Base-by-base conservation (phyloP, 2,113 vertebrate genomes). In the Paramormyrops kingsleyae region DNA sequence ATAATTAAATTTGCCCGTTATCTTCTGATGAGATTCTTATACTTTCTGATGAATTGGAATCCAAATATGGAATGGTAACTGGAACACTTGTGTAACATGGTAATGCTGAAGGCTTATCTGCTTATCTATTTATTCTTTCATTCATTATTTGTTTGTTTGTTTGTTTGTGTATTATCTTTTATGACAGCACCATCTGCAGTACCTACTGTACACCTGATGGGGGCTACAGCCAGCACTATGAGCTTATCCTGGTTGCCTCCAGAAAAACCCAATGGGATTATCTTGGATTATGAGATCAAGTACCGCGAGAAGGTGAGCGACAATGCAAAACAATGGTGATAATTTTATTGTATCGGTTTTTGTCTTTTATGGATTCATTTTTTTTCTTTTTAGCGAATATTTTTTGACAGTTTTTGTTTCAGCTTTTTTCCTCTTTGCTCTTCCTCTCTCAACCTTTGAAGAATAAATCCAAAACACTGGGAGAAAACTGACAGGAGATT, bases 261-360 rank as follows among this genome's bases (percentile, higher is more conserved):
- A 0, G 98, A 99, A 92, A 97, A 97, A 91, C 98, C 99, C 91
- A 99, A 99, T 0, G 99, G 99, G 62, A 97, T 99, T 95, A 99
- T 99, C 94, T 96, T 99, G 87, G 99, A 99, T 96, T 99, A 99
- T 0, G 99, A 99, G 95, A 99, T 99, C 93, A 99, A 99, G 94
- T 99, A 99, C 95, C 97, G 97, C 0, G 98, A 99, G 94, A 98
- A 98, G 97, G 99, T 99, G 95, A 96, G 92, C 91, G 15, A 87
- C 70, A 44, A 89, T 85, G 74, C 62, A 83, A 52, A 74, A 56
- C 70, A n/a, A 52, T 50, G 46, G 0, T 24, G 17, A 17, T 31
- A 77, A 84, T 91, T 92, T 83, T 87, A 66, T 83, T 86, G 80
- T 6, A 74, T 70, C 90, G 85, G 17, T 27, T 31, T 90, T 88